Evolutionary conservation across 1,140 invertebrate species (phyloP), one percentile per base, ranked within the genome.

Genomic region (Halictus rubicundus): DNA sequence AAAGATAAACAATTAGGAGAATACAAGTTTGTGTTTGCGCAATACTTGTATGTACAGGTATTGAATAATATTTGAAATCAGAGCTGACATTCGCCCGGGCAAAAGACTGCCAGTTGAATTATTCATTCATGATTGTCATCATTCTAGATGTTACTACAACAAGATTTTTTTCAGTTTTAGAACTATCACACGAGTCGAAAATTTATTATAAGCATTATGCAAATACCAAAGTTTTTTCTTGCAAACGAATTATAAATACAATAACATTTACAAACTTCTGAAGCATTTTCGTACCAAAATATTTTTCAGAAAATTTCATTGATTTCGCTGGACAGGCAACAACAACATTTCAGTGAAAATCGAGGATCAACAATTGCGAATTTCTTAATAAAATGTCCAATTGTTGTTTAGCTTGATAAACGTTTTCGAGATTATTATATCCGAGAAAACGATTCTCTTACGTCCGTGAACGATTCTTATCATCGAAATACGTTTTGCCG

Each of bases 101-200:
- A 83, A 60, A 64, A 78, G 65, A 82, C 78, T 71, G 37, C 61
- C 14, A 21, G 46, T 80, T 85, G 73, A 85, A 85, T 85, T 77
- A 83, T 85, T 83, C 73, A 85, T 73, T 46, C 52, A 57, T 19
- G 57, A 75, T 78, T 68, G 68, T 37, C 37, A 78, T 78, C 65
- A 23, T 78, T 59, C 12, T 0, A 72, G 46, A 71, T 54, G 42
- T 42, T 37, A 10, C 46, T 46, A 16, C 42, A 46, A 46, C 46
- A 59, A 65, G 70, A 72, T 73, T 66, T 78, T 57, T 1, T 32
- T 32, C 2, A 32, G 32, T 32, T 32, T 32, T 5, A 32, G 32
- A 32, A 3, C 3, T 32, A 32, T 32, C 32, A 5, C 32, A 3
- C 5, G 5, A 32, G 32, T 32, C 32, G 32, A 32, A 9, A 60